phyloP scores from a whole-genome alignment of 2,888 invertebrate species.

The Cyclophora punctaria region DNA sequence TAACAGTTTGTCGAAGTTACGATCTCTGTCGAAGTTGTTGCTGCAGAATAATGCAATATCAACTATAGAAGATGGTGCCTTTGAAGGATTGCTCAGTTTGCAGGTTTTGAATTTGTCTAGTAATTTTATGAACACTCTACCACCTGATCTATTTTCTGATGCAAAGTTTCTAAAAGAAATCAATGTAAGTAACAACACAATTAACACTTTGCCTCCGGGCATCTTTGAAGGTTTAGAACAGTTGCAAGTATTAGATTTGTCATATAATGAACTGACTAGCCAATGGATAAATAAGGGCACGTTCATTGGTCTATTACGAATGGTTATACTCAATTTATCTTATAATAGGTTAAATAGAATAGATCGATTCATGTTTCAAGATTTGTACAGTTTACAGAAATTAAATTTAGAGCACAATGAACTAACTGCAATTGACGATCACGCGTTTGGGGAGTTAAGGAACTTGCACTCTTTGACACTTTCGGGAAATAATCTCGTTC shows the following conservation, averaged over 20 bases:
- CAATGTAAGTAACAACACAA: constrained; percentile 83
- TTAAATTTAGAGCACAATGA: constrained; percentile 83
- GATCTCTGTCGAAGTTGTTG: constrained; percentile 79
- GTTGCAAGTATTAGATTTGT: constrained; percentile 82
- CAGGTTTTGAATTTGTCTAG: constrained; percentile 85
- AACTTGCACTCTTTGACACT: constrained; percentile 85
- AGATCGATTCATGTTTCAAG: constrained; percentile 81
- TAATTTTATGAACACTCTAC: constrained; percentile 83
- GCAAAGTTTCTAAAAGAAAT: constrained; percentile 80
- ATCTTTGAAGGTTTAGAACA: constrained; percentile 82
- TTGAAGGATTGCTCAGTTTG: constrained; percentile 79
- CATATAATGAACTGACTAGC: constrained; percentile 81
- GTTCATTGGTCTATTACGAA: constrained; percentile 81
- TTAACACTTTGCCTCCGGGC: constrained; percentile 83
- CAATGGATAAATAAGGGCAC: constrained; percentile 84
- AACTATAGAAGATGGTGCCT: constrained; percentile 81
- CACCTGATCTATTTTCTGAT: constrained; percentile 82
- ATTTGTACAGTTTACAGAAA: constrained; percentile 83
- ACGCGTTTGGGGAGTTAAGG: constrained; percentile 82
- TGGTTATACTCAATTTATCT: constrained; percentile 84
- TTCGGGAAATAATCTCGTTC: constrained; percentile 80
- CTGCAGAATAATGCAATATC: constrained; percentile 85
- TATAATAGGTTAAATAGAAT: constrained; percentile 81
- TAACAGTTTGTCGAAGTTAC: constrained; percentile 80
- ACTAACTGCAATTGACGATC: constrained; percentile 79